Evolutionary conservation across 2,113 vertebrate genomes (phyloP).

Genomic region (Hippotragus niger): DNA sequence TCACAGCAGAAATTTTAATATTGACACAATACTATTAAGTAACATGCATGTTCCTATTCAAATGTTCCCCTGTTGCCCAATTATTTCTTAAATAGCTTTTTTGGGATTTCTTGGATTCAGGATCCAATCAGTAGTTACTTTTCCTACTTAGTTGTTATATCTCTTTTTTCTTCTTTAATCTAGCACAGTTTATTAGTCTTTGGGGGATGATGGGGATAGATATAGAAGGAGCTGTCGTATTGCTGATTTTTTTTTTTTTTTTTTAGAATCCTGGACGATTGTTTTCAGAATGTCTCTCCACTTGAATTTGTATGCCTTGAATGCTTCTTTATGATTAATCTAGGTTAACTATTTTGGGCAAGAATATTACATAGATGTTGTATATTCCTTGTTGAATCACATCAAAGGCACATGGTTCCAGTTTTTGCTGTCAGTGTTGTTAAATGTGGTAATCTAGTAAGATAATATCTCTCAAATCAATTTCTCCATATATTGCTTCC

Average conservation of each 20-base stretch:
- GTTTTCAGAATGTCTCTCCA: neutral
- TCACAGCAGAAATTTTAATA: neutral
- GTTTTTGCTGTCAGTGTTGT: neutral
- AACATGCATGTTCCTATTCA: neutral
- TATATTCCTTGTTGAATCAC: neutral
- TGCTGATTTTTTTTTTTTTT: neutral
- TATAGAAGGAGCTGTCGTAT: neutral
- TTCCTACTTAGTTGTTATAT: neutral
- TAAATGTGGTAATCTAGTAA: constrained; percentile 32
- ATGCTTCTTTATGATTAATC: constrained; percentile 28
- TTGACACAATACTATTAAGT: neutral
- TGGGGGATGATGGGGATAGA: no score
- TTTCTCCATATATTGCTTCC: neutral
- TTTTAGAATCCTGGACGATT: neutral
- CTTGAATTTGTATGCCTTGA: constrained; percentile 6
- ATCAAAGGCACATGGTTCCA: neutral
- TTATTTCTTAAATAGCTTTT: neutral
- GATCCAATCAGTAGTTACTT: neutral
- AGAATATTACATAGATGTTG: neutral
- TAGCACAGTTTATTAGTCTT: neutral
- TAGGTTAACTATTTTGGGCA: neutral
- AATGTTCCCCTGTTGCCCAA: neutral
- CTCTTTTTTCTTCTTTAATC: neutral
- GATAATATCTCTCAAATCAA: neutral
- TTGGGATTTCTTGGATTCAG: neutral